These are phyloP conservation scores for Scaptomyza pallida DNA, from an alignment of 1,140 invertebrate genomes.

Conservation along the genomic window DNA sequence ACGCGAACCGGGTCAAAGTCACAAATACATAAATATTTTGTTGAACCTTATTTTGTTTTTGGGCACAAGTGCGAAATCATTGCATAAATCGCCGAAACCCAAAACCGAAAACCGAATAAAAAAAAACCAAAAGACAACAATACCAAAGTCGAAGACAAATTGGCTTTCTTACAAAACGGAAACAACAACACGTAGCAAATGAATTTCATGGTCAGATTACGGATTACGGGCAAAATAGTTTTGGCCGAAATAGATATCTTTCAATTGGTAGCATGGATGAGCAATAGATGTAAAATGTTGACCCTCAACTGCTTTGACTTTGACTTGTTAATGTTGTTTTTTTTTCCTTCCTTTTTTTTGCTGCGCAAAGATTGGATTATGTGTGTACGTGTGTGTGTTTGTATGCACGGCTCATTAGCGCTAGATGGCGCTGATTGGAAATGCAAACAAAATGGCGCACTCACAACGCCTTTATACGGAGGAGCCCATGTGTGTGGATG, in stretches of 20 bases:
- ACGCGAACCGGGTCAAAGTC: slow-evolving; percentile 75
- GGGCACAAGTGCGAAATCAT: slow-evolving; percentile 55
- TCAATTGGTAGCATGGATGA: slow-evolving; percentile 24
- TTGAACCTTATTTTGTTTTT: slow-evolving; percentile 28
- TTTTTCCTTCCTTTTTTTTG: neutral
- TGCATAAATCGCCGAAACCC: slow-evolving; percentile 49
- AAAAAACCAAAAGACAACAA: slow-evolving; percentile 27
- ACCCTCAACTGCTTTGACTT: slow-evolving; percentile 50
- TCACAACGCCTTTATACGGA: slow-evolving; percentile 47
- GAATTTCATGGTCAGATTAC: slow-evolving; percentile 70
- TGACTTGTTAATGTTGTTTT: slow-evolving; percentile 21
- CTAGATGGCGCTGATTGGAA: slow-evolving; percentile 62
- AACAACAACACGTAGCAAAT: slow-evolving; percentile 75
- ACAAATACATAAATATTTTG: slow-evolving; percentile 48
- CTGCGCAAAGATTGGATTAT: neutral
- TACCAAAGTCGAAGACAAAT: slow-evolving; percentile 43
- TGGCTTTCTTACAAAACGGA: slow-evolving; percentile 76
- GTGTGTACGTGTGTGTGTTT: slow-evolving; percentile 13
- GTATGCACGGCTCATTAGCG: slow-evolving; percentile 63
- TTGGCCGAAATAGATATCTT: slow-evolving; percentile 38
- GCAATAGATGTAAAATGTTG: slow-evolving; percentile 45
- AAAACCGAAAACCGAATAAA: slow-evolving; percentile 23
- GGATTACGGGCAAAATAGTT: slow-evolving; percentile 42
- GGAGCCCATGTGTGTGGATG: slow-evolving; percentile 16
- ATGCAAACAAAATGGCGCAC: slow-evolving; percentile 54